Evolutionary conservation across 2,797 vertebrate species (phyloP).

Genomic region (Loris lydekkerianus): DNA sequence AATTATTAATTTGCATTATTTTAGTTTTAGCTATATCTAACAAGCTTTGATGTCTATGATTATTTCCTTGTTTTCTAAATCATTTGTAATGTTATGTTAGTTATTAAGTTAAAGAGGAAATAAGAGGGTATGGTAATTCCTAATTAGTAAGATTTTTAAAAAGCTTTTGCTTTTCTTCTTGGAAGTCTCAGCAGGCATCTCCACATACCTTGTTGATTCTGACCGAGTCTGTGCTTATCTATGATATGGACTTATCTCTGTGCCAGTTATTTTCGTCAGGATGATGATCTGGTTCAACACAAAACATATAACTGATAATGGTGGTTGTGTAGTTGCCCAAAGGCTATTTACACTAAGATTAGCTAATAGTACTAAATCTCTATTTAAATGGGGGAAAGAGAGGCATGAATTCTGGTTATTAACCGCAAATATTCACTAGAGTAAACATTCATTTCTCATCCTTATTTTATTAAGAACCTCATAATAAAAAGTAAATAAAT

Average conservation of each 20-base stretch:
- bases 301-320: not conserved
- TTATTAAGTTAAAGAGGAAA: not conserved
- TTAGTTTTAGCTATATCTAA: not conserved
- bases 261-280: not conserved
- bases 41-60: not conserved
- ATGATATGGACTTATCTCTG: not conserved
- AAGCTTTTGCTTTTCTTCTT: constrained; percentile 14
- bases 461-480: constrained; percentile 49
- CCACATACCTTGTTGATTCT: not conserved
- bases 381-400: constrained; percentile 7
- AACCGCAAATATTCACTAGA: constrained; percentile 6
- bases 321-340: not conserved
- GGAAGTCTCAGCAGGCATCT: constrained; percentile 26
- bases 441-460: constrained; percentile 29
- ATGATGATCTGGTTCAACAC: not conserved
- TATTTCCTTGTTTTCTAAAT: constrained; percentile 40
- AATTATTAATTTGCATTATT: not conserved
- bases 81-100: not conserved
- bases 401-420: not conserved
- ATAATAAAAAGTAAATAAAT: constrained; percentile 19
- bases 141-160: constrained; percentile 23
- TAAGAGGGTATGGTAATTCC: not conserved
- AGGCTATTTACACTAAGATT: constrained; percentile 3
- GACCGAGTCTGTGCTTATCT: not conserved
- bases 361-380: too few species aligned